Evolutionary conservation across 1,140 invertebrate species (phyloP), one percentile per base, ranked within the genome.

Genomic region (Drosophila obscura): DNA sequence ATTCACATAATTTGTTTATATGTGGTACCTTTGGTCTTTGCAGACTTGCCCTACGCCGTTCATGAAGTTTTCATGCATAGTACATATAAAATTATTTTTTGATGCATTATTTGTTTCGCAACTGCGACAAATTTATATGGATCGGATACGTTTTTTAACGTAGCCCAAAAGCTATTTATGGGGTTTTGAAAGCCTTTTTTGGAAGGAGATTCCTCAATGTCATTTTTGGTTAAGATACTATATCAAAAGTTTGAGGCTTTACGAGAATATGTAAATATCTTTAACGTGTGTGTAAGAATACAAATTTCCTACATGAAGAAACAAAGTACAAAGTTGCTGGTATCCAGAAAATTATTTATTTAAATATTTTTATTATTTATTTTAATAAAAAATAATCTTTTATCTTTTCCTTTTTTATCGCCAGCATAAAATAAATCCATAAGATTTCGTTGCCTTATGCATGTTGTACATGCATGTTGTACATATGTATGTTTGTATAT

Each of bases 1-100:
- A 87, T 71, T 58, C 61, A 65, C 66, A 65, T 64, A 68, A 87
- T 87, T 87, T 80, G 80, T 85, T 80, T 28, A 85, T 75, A 73
- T 53, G 52, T 64, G 46, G 41, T 52, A 28, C 26, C 45, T 43
- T 59, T 49, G 16, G 49, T 26, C 35, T 65, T 28, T 16, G 35
- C 19, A 63, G 85, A 80, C 74, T 84, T 68, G 65, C 39, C 75
- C 81, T 85, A 74, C 60, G 75, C 74, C 73, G 81, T 77, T 63
- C 81, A 81, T 77, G 61, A 85, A 81, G 82, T 87, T 74, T 59
- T 49, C 31, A 9, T 31, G 8, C 31, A 31, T 9, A 9, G 22
- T 44, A 16, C 43, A 63, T 83, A 56, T 64, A 61, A 24, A 24
- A 24, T 24, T 80, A 77, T 85, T 59, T 85, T 81, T 81, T 85